Base-by-base conservation (phyloP, 2,888 invertebrate genomes). In the Phengaris arion region DNA sequence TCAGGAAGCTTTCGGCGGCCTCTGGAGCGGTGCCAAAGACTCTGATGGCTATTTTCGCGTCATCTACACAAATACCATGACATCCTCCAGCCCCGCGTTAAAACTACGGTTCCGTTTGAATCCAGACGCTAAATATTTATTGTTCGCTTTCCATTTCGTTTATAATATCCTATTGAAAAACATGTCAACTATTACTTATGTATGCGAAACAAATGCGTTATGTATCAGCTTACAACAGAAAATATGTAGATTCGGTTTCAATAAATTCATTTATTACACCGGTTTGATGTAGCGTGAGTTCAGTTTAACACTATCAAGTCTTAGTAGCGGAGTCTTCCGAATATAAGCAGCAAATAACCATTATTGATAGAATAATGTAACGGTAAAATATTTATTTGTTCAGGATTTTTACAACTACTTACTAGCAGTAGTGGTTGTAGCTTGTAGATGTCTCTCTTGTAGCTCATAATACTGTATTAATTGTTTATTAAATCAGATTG, bases 31-130 rank as follows among this genome's bases (percentile, higher is more conserved):
- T 86, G 92, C 92, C 92, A 93, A 89, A 84, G 81, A 88, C 86
- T 89, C 86, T 87, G 85, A 83, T 85, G 86, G 91, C 89, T 92
- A 92, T 92, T 91, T 91, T 91, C 85, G 89, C 88, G 87, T 91
- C 89, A 90, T 89, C 87, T 86, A 83, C 87, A 78, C 79, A 84
- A 88, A 89, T 87, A 88, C 87, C 87, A 87, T 87, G 86, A 85
- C 85, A 85, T 85, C 81, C 81, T 79, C 81, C 79, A 80, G 79
- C 78, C 79, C 81, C 77, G 78, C 79, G 78, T 9, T 10, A 55
- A 55, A 55, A 54, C 22, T 75, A 69, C 69, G 51, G n/a, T 45
- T 59, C n/a, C 68, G 51, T 74, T 22, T 64, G 46, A 15, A 59
- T 75, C 9, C 22, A 59, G 48, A 12, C 52, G 15, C 54, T 77